Conservation (phyloP, 2,113 vertebrate species). For the Sinocyclocheilus maitianheensis region DNA sequence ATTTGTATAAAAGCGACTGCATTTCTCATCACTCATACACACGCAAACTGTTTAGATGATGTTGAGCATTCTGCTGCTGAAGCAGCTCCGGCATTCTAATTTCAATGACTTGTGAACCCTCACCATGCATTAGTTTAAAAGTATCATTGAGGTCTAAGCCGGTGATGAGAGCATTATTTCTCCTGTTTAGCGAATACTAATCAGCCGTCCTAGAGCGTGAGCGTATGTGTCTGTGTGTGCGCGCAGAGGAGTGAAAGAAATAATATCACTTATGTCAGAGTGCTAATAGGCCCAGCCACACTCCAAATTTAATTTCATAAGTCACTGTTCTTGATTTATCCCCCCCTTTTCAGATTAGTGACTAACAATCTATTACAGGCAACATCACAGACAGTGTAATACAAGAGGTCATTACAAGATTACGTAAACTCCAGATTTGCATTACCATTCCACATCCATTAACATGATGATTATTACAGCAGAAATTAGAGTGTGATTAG, state of each 20-base stretch:
- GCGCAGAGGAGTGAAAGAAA: slow-evolving; percentile 61
- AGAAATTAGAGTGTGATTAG: slow-evolving; percentile 70
- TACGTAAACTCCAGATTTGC: slow-evolving; percentile 73
- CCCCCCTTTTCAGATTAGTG: slow-evolving; percentile 50
- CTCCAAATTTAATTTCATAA: slow-evolving; percentile 71
- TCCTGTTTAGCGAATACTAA: slow-evolving; percentile 74
- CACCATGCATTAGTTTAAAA: slow-evolving; percentile 71
- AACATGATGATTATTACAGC: slow-evolving; percentile 72
- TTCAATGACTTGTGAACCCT: slow-evolving; percentile 65
- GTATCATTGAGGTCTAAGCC: slow-evolving; percentile 65
- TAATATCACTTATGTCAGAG: slow-evolving; percentile 78
- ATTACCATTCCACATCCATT: slow-evolving; percentile 70
- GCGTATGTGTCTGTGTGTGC: slow-evolving; percentile 40
- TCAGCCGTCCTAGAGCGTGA: slow-evolving; percentile 57
- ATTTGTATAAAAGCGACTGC: too few relatives aligned
- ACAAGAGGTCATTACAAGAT: slow-evolving; percentile 77
- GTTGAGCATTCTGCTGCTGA: too few relatives aligned
- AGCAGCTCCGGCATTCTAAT: slow-evolving; percentile 52
- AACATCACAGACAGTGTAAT: slow-evolving; percentile 72
- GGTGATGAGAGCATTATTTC: slow-evolving; percentile 72
- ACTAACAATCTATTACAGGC: slow-evolving; percentile 76
- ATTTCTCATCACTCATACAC: too few relatives aligned
- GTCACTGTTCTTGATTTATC: slow-evolving; percentile 54
- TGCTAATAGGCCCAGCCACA: slow-evolving; percentile 75
- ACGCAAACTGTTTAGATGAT: too few relatives aligned